Evolutionary conservation across 2,113 vertebrate species (phyloP).

Genomic region (Archocentrus centrarchus): DNA sequence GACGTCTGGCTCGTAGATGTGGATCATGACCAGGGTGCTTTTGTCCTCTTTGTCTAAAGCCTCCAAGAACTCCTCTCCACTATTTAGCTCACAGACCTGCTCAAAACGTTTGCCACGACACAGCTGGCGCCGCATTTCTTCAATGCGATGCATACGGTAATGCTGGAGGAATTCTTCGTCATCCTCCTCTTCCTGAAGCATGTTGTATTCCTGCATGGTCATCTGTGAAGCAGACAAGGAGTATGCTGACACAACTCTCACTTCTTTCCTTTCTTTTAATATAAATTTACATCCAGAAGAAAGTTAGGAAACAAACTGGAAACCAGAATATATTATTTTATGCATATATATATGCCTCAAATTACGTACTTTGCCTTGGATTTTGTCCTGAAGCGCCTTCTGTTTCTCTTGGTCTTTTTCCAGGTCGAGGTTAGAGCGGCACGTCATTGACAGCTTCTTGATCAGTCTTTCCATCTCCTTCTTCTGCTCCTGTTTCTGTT

Average conservation of each 20-base stretch:
- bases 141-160: constrained; percentile 96
- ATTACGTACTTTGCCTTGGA: constrained; percentile 90
- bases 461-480: constrained; percentile 94
- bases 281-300: background rate
- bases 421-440: constrained; percentile 91
- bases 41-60: constrained; percentile 92
- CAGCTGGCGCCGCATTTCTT: constrained; percentile 93
- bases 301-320: background rate
- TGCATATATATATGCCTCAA: no score
- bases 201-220: constrained; percentile 90
- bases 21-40: constrained; percentile 90
- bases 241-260: accelerated
- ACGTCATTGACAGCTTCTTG: constrained; percentile 93
- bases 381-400: constrained; percentile 90
- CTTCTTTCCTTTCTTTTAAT: background rate
- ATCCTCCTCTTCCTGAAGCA: constrained; percentile 85
- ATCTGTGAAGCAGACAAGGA: constrained; percentile 77
- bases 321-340: background rate
- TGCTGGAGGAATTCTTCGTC: constrained; percentile 94
- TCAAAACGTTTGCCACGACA: constrained; percentile 88
- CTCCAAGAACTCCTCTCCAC: constrained; percentile 92
- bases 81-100: constrained; percentile 88
- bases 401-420: constrained; percentile 88
- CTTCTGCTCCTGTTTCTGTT: constrained; percentile 93
- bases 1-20: constrained; percentile 92